Conservation (phyloP, 2,113 vertebrate species). For the Plectropomus leopardus region DNA sequence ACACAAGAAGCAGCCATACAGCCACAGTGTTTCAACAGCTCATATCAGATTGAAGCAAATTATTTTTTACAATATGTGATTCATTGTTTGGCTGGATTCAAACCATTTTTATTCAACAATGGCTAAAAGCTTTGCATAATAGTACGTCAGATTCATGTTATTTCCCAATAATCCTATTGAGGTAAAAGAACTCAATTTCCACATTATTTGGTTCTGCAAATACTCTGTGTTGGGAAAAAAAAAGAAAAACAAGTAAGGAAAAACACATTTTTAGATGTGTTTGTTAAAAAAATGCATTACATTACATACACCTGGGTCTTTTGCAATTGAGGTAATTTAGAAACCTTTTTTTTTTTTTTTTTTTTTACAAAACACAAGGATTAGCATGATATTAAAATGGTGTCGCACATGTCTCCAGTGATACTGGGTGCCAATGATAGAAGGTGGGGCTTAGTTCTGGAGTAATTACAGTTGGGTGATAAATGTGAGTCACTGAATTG, state of each 20-base stretch:
- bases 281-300: neutral
- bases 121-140: neutral
- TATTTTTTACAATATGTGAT: neutral
- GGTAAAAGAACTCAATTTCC: neutral
- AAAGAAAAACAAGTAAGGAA: no score
- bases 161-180: neutral
- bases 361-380: no score
- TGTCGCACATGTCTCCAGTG: neutral
- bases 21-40: neutral
- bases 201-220: neutral
- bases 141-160: neutral
- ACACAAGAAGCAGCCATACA: neutral
- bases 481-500: neutral
- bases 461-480: slow-evolving; percentile 10
- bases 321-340: neutral
- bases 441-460: neutral
- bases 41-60: neutral
- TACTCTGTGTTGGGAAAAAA: neutral
- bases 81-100: neutral
- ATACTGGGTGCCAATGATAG: neutral
- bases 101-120: neutral
- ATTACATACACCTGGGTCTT: neutral
- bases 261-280: no score
- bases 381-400: neutral
- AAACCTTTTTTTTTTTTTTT: neutral